These are phyloP conservation scores for Gymnogyps californianus DNA, from an alignment of 2,113 vertebrate genomes.

Conservation along the genomic window DNA sequence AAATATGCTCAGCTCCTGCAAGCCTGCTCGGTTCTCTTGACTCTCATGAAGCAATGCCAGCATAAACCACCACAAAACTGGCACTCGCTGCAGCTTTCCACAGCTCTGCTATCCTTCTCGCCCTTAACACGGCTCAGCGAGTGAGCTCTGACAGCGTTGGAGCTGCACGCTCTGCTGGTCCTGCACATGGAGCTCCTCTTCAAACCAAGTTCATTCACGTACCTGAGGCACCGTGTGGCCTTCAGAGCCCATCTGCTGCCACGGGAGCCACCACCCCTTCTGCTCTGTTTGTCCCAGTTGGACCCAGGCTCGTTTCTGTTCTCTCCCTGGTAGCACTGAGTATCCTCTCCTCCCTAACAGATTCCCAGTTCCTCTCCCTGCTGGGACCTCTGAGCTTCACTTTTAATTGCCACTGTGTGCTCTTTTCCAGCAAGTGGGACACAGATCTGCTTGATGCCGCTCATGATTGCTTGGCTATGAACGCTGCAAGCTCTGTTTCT, in stretches of 20 bases:
- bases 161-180: background rate
- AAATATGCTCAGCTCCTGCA: background rate
- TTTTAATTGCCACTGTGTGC: background rate
- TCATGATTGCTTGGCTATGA: background rate
- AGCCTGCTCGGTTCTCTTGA: background rate
- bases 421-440: background rate
- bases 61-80: background rate
- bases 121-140: fast-evolving
- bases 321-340: background rate
- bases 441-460: background rate
- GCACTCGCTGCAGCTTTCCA: background rate
- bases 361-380: background rate
- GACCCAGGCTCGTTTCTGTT: background rate
- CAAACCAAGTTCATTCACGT: background rate
- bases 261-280: background rate
- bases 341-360: background rate
- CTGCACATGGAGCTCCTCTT: background rate
- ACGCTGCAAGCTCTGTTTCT: background rate
- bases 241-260: background rate
- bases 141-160: fast-evolving
- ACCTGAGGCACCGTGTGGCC: fast-evolving
- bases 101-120: background rate
- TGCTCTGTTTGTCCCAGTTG: background rate
- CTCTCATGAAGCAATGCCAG: background rate
- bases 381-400: background rate